phyloP scores from a whole-genome alignment of 2,797 vertebrate genomes.

The Pangasius djambal region DNA sequence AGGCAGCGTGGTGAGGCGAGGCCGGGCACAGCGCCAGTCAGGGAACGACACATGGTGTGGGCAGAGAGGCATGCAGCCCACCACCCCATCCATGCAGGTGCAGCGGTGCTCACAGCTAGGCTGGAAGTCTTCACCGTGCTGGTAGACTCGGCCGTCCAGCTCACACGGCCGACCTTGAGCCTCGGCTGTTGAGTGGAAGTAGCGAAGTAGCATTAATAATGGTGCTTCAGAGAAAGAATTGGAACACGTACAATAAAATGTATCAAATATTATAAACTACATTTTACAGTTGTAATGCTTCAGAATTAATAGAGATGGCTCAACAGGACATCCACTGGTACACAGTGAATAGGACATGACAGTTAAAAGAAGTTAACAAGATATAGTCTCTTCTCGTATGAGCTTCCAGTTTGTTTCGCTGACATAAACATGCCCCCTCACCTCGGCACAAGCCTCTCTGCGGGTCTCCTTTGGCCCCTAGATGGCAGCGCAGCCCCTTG shows the following conservation, averaged over 20 bases:
- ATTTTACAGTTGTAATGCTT: neutral
- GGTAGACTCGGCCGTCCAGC: conserved; percentile 64
- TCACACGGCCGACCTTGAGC: conserved; percentile 66
- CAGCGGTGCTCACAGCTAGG: conserved; percentile 68
- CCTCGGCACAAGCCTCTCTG: conserved; percentile 65
- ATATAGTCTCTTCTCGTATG: neutral
- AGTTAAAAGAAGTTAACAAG: neutral
- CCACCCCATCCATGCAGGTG: conserved; percentile 67
- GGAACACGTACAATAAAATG: neutral
- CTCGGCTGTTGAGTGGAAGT: conserved; percentile 52
- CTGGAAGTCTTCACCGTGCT: conserved; percentile 67
- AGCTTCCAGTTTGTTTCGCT: neutral
- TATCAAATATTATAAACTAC: neutral
- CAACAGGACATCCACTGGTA: neutral
- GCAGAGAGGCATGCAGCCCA: conserved; percentile 68
- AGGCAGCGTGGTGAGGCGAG: conserved; percentile 54
- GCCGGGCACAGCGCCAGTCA: conserved; percentile 57
- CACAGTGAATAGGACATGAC: neutral
- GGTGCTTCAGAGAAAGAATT: neutral
- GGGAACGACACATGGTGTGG: conserved; percentile 61
- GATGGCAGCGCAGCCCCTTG: conserved; percentile 68
- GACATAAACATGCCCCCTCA: conserved; percentile 24
- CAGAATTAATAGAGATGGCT: neutral
- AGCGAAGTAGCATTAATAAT: neutral
- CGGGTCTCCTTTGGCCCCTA: conserved; percentile 57